Conservation (phyloP, 2,113 vertebrate species). For the Lasiurus cinereus region DNA sequence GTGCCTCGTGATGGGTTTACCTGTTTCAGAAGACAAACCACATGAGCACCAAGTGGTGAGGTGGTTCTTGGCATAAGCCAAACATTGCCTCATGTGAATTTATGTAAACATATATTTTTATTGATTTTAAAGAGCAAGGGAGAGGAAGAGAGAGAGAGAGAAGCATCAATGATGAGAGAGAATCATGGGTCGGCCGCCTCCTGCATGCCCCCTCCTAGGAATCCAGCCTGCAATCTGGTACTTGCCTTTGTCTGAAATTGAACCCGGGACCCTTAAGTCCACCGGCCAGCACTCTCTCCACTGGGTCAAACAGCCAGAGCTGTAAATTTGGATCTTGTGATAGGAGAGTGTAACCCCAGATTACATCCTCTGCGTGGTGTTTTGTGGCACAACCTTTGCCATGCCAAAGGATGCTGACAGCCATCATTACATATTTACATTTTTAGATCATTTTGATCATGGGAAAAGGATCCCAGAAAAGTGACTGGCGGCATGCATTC, state of each 20-base stretch:
- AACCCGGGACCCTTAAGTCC: no score
- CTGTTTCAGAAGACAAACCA: slow-evolving; percentile 67
- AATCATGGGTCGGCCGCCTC: no score
- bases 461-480: slow-evolving; percentile 2
- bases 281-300: fast-evolving
- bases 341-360: not conserved
- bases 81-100: not conserved
- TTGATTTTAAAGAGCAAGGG: no score
- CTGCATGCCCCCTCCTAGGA: no score
- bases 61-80: not conserved
- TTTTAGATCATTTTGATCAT: not conserved
- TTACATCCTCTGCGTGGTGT: not conserved
- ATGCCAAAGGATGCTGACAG: not conserved
- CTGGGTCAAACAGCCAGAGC: no score
- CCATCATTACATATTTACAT: not conserved
- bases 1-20: not conserved
- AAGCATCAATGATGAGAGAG: no score
- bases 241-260: no score
- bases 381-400: not conserved
- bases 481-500: not conserved
- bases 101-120: no score
- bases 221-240: no score
- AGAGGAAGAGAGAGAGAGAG: no score
- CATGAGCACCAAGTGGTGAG: slow-evolving; percentile 69
- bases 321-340: not conserved